Percentiles rank a stretch among this genome's conserved stretches.
Conservation (phyloP, 2,888 invertebrate species). For the Epinotia ramella region DNA sequence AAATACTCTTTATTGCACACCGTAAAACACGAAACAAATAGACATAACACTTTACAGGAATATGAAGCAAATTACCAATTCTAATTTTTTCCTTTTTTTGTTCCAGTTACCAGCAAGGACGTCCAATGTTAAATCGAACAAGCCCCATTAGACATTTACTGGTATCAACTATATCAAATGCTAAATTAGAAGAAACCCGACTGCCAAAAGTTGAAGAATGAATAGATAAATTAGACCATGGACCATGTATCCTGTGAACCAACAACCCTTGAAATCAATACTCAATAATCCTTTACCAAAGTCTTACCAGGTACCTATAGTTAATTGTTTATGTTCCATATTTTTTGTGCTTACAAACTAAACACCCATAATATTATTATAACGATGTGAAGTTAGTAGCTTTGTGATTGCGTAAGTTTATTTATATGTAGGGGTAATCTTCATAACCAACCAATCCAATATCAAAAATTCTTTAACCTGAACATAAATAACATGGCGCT, state of each 20-base stretch:
- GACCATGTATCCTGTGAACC: conserved; percentile 72
- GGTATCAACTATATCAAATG: conserved; percentile 74
- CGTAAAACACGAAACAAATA: too few relatives aligned
- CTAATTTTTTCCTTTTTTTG: conserved; percentile 20
- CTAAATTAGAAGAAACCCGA: conserved; percentile 72
- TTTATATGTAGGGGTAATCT: too few relatives aligned
- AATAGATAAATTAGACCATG: conserved; percentile 76
- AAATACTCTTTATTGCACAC: too few relatives aligned
- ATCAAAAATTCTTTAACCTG: too few relatives aligned
- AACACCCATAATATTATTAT: too few relatives aligned
- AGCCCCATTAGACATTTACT: conserved; percentile 73
- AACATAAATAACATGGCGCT: too few relatives aligned
- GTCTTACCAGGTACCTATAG: conserved; percentile 61
- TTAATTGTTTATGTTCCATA: background rate
- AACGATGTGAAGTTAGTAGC: too few relatives aligned
- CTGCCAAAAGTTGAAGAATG: conserved; percentile 81
- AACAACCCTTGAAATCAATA: conserved; percentile 80
- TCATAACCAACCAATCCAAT: too few relatives aligned
- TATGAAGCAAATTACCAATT: background rate
- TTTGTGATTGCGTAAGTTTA: too few relatives aligned
- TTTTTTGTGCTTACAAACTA: background rate
- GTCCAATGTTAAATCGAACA: conserved; percentile 70
- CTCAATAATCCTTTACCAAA: conserved; percentile 76
- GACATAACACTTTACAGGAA: background rate
- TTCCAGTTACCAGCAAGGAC: conserved; percentile 70